A percentile compares a stretch with the other conserved stretches of the same genome.
Evolutionary conservation across 2,113 vertebrate species (phyloP).

Genomic region (Neotragus moschatus): DNA sequence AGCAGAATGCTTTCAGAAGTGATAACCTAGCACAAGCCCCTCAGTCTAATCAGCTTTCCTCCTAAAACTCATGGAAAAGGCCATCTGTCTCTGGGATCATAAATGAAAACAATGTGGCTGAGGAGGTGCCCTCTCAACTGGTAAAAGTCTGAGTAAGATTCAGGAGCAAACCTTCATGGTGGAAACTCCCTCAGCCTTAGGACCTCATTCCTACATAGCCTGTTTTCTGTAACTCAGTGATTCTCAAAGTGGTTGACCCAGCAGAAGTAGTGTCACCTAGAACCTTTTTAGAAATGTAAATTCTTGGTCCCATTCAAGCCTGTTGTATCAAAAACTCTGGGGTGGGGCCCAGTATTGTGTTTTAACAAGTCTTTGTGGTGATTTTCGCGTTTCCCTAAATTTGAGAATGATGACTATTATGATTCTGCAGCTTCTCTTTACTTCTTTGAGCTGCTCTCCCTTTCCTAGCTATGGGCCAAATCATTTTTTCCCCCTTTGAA

Average conservation of each 20-base stretch:
- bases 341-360: too few relatives aligned
- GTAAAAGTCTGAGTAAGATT: background rate
- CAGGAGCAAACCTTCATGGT: background rate
- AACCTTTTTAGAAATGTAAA: background rate
- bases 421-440: background rate
- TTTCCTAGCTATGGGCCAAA: background rate
- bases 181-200: background rate
- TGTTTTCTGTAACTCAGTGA: background rate
- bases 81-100: background rate
- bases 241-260: background rate
- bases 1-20: background rate
- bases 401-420: background rate
- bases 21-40: background rate
- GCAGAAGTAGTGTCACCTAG: background rate
- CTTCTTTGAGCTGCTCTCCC: background rate
- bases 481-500: background rate
- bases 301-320: background rate
- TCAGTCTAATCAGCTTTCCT: background rate
- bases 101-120: background rate
- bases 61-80: background rate
- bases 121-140: background rate
- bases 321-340: background rate
- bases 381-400: background rate
- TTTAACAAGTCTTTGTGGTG: background rate
- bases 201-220: background rate